phyloP scores from a whole-genome alignment of 2,888 invertebrate genomes.

The Agonopterix arenella region DNA sequence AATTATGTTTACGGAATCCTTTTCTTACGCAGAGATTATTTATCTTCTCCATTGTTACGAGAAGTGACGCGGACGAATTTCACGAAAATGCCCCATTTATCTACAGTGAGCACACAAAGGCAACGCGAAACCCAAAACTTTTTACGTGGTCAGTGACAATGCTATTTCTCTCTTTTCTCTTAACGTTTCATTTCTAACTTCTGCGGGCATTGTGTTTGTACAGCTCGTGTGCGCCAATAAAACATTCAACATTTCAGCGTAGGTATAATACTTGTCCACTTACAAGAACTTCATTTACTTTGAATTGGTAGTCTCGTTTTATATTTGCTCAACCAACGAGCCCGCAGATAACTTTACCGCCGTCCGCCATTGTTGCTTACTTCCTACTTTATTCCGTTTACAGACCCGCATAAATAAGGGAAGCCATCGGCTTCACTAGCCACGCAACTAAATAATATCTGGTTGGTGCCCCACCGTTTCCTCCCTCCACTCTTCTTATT shows the following conservation, averaged over 20 bases:
- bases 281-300: slow-evolving; percentile 39
- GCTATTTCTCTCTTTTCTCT: slow-evolving; percentile 66
- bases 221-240: slow-evolving; percentile 26
- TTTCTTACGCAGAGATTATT: slow-evolving; percentile 73
- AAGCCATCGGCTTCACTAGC: slow-evolving; percentile 35
- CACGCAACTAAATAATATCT: slow-evolving; percentile 34
- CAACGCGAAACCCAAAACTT: slow-evolving; percentile 71
- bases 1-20: slow-evolving; percentile 75
- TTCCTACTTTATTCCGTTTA: slow-evolving; percentile 61
- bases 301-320: slow-evolving; percentile 34
- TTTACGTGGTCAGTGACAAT: slow-evolving; percentile 74
- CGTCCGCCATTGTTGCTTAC: slow-evolving; percentile 44
- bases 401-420: slow-evolving; percentile 66
- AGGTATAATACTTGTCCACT: slow-evolving; percentile 24
- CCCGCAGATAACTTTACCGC: slow-evolving; percentile 63
- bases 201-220: slow-evolving; percentile 48
- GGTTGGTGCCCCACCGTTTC: slow-evolving; percentile 13
- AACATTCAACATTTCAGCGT: slow-evolving; percentile 28
- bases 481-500: slow-evolving; percentile 25
- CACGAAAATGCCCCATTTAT: slow-evolving; percentile 73
- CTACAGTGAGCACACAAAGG: slow-evolving; percentile 67
- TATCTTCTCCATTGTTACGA: slow-evolving; percentile 71
- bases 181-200: slow-evolving; percentile 63
- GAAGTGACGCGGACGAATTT: slow-evolving; percentile 74
- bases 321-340: slow-evolving; percentile 55